A percentile compares a stretch with the other conserved stretches of the same genome.
Evolutionary conservation across 2,797 vertebrate genomes (phyloP).

Genomic region (Anomalospiza imberbis): DNA sequence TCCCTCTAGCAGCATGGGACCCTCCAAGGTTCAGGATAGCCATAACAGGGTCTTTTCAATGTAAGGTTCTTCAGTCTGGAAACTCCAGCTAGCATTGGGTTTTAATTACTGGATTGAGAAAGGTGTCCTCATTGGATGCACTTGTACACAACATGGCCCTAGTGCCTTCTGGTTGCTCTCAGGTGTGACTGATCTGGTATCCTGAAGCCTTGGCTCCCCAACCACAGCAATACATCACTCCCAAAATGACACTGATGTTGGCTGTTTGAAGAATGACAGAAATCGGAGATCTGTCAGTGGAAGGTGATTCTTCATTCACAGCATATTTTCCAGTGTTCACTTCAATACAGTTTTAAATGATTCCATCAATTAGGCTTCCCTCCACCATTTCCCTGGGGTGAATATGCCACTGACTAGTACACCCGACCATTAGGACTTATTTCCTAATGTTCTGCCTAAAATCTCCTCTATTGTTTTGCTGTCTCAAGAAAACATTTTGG

Average conservation of each 20-base stretch:
- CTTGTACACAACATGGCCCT: rapidly evolving
- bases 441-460: not conserved
- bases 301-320: slow-evolving; percentile 2
- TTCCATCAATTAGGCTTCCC: not conserved
- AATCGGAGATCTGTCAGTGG: not conserved
- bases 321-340: not conserved
- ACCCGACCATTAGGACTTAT: not conserved
- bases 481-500: not conserved
- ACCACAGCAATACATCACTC: not conserved
- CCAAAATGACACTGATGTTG: not conserved
- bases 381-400: not conserved
- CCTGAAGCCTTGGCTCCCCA: not conserved
- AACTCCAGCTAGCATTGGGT: not conserved
- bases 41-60: not conserved
- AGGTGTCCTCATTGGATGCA: not conserved
- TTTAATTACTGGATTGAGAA: not conserved
- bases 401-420: not conserved
- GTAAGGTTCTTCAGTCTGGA: not conserved
- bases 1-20: not conserved
- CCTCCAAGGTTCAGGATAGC: not conserved
- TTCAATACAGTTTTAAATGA: not conserved
- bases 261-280: not conserved
- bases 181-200: not conserved
- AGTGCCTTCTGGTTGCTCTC: not conserved
- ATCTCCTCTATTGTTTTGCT: slow-evolving; percentile 6